phyloP scores from a whole-genome alignment of 2,888 invertebrate species.

The Xanthorhoe designata region DNA sequence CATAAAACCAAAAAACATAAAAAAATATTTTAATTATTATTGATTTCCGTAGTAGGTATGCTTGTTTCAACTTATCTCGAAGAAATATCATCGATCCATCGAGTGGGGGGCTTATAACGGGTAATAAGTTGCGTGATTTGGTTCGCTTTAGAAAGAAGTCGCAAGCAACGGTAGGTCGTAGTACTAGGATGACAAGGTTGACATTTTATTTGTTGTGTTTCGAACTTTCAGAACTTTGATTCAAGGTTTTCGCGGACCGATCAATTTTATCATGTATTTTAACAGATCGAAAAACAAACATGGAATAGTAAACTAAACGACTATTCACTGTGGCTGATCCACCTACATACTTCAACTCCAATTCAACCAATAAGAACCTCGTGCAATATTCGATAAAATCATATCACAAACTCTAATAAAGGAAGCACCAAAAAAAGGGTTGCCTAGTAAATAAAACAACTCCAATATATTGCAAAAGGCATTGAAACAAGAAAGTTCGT shows the following conservation, averaged over 20 bases:
- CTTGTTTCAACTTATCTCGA: too few species aligned
- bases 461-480: conserved; percentile 63
- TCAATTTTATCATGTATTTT: too few species aligned
- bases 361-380: conserved; percentile 19
- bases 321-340: background rate
- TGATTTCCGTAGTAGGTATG: too few species aligned
- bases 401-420: conserved; percentile 31
- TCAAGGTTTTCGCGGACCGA: too few species aligned
- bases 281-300: too few species aligned
- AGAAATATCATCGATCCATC: too few species aligned
- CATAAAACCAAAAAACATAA: too few species aligned
- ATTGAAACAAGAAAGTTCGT: conserved; percentile 65
- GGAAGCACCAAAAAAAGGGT: conserved; percentile 38
- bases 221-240: background rate
- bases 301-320: background rate
- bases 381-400: conserved; percentile 30
- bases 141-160: too few species aligned
- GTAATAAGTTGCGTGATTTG: too few species aligned
- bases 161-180: too few species aligned
- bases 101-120: too few species aligned
- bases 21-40: too few species aligned
- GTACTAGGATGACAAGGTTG: background rate
- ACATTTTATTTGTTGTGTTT: background rate
- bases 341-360: conserved; percentile 4
- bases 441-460: conserved; percentile 60